A percentile compares a stretch with the other conserved stretches of the same genome.
Evolutionary conservation across 1,140 invertebrate genomes (phyloP).

Genomic region (Bombus picipes): DNA sequence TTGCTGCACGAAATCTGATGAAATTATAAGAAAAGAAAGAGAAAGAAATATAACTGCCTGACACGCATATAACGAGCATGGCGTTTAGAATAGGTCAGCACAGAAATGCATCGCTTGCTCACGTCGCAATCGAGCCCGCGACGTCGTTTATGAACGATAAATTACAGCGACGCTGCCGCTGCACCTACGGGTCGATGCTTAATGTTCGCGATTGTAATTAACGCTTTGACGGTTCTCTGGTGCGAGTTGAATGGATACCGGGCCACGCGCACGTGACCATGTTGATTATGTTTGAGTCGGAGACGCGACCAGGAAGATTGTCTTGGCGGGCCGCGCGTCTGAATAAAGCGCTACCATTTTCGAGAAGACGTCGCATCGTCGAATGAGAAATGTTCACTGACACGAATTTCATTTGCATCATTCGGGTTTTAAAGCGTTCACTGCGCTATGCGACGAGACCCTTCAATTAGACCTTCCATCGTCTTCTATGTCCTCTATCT

Average conservation of each 20-base stretch:
- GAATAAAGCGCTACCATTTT: not conserved
- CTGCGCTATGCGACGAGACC: not conserved
- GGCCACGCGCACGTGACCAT: slow-evolving; percentile 10
- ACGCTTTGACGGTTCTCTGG: slow-evolving; percentile 37
- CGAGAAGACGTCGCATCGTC: not conserved
- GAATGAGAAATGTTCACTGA: not conserved
- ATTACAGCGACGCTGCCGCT: slow-evolving; percentile 7
- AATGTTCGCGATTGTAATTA: slow-evolving; percentile 48
- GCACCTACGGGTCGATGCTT: slow-evolving; percentile 23
- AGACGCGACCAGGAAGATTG: not conserved
- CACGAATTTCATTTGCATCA: not conserved
- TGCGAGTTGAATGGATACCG: slow-evolving; percentile 16
- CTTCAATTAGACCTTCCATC: not conserved
- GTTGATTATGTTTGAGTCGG: slow-evolving; percentile 17
- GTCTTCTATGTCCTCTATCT: not conserved
- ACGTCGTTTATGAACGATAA: slow-evolving; percentile 42
- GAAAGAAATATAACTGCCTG: not conserved
- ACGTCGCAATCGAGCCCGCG: slow-evolving; percentile 12
- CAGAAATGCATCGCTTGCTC: slow-evolving; percentile 10
- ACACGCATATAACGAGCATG: not conserved
- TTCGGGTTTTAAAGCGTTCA: not conserved
- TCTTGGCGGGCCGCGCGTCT: not conserved
- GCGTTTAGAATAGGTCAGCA: not conserved
- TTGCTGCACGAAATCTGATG: not conserved
- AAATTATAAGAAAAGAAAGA: not conserved